These are phyloP conservation scores for Columba janthina DNA, from an alignment of 2,113 vertebrate genomes.

Conservation along the genomic window DNA sequence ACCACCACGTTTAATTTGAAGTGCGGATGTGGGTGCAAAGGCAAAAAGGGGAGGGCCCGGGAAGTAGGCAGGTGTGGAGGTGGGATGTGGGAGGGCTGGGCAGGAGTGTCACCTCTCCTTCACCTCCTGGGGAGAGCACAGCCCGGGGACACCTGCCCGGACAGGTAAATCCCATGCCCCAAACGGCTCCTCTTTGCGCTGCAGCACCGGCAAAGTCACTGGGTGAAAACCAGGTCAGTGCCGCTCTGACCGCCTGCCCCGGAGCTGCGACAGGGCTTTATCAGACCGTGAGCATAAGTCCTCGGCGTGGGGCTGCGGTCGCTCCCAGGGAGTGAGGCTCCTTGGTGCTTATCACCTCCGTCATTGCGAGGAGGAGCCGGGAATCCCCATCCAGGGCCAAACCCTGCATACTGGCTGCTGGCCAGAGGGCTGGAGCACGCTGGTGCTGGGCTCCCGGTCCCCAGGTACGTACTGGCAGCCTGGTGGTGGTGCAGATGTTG, in stretches of 20 bases:
- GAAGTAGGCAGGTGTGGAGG: background rate
- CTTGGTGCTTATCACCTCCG: fast-evolving
- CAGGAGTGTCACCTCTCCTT: background rate
- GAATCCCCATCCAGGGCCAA: background rate
- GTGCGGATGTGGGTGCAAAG: background rate
- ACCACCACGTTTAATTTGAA: background rate
- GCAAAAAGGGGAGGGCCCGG: background rate
- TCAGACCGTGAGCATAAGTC: fast-evolving
- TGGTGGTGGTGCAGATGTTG: fast-evolving
- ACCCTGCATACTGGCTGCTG: background rate
- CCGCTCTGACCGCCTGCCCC: fast-evolving
- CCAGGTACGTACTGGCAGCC: background rate
- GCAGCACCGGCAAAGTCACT: background rate
- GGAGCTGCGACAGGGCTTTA: background rate
- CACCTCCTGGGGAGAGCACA: background rate
- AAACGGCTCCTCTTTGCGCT: background rate
- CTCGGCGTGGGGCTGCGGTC: fast-evolving
- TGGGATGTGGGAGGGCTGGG: background rate
- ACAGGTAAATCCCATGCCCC: background rate
- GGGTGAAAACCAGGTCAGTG: background rate
- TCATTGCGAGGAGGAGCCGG: background rate
- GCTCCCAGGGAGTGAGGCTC: background rate
- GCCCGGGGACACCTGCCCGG: background rate
- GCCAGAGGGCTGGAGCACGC: background rate
- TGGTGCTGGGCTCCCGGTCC: background rate